Evolutionary conservation across 1,140 invertebrate species (phyloP).

Genomic region (Caenorhabditis brenneri): DNA sequence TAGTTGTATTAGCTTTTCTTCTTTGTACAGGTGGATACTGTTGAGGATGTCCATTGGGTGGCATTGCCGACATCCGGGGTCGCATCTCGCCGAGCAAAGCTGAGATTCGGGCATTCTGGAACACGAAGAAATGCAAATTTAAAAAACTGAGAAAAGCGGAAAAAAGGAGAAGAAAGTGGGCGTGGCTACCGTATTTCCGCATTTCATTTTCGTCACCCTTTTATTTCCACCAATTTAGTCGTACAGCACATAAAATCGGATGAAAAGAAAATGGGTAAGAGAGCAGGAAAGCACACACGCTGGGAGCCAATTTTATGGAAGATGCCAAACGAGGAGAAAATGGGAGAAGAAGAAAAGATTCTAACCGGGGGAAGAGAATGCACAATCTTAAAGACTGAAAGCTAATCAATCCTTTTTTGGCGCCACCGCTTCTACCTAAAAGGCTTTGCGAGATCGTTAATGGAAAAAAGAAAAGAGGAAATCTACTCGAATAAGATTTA

Average conservation of each 20-base stretch:
- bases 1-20: constrained; percentile 8
- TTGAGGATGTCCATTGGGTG: background rate
- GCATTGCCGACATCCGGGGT: background rate
- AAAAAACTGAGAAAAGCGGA: no score
- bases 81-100: constrained; percentile 22
- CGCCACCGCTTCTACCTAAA: background rate
- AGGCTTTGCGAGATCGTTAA: background rate
- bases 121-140: no score
- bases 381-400: background rate
- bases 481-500: background rate
- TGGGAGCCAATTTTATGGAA: constrained; percentile 27
- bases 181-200: background rate
- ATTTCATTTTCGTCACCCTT: background rate
- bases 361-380: background rate
- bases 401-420: background rate
- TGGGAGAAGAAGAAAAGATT: background rate
- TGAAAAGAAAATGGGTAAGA: constrained; percentile 21
- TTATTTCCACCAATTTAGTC: background rate
- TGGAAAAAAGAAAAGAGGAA: background rate
- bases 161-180: no score
- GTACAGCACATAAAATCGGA: constrained; percentile 29
- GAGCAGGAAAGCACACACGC: background rate
- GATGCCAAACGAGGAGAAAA: constrained; percentile 24
- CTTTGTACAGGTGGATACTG: background rate
- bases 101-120: constrained; percentile 20